These are phyloP conservation scores for Monopterus albus DNA, from an alignment of 2,113 vertebrate species.

Conservation along the genomic window DNA sequence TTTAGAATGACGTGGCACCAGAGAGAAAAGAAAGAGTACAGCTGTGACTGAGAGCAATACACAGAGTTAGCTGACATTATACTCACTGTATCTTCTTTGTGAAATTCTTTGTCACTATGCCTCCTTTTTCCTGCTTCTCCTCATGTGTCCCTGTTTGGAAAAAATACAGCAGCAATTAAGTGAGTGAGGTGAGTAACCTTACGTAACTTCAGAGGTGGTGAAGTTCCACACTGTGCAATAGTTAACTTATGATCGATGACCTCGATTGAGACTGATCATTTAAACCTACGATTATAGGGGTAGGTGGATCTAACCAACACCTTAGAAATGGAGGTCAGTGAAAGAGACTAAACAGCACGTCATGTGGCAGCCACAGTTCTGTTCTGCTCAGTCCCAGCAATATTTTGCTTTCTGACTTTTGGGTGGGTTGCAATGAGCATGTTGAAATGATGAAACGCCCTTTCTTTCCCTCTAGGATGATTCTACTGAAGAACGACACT, in stretches of 20 bases:
- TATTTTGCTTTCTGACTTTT: not conserved
- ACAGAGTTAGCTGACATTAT: not conserved
- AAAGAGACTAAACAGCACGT: not conserved
- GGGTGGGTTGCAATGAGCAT: slow-evolving; percentile 6
- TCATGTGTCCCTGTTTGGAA: slow-evolving; percentile 89
- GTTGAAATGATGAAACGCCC: slow-evolving; percentile 19
- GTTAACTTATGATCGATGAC: too few species aligned
- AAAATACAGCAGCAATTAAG: slow-evolving; percentile 8
- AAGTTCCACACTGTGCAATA: not conserved
- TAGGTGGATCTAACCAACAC: not conserved
- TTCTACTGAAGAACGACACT: not conserved
- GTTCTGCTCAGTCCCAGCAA: slow-evolving; percentile 7
- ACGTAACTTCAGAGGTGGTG: not conserved
- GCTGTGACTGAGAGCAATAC: too few species aligned
- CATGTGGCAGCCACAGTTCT: slow-evolving; percentile 14
- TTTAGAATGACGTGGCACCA: not conserved
- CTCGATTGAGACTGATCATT: fast-evolving
- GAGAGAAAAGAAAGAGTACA: not conserved
- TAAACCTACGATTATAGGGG: not conserved
- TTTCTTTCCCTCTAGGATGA: slow-evolving; percentile 1
- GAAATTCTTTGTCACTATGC: slow-evolving; percentile 98
- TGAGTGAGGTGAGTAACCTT: not conserved
- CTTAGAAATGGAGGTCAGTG: not conserved
- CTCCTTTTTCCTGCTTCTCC: slow-evolving; percentile 96
- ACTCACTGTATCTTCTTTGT: slow-evolving; percentile 99